Conservation (phyloP, 2,113 vertebrate species). For the Dasyornis broadbenti region DNA sequence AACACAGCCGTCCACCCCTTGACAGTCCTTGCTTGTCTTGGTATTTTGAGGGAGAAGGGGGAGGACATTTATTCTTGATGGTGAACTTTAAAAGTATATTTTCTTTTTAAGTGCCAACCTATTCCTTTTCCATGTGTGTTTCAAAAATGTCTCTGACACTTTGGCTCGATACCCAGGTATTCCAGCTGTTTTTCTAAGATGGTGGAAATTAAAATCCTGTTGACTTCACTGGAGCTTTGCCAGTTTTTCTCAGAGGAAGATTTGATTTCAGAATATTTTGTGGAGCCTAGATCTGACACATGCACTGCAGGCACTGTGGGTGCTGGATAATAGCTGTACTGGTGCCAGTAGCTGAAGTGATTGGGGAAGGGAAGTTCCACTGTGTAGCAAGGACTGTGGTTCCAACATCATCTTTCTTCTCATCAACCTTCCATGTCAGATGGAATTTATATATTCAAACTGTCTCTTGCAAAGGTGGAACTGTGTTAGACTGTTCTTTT, state of each 20-base stretch:
- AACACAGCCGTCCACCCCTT: not conserved
- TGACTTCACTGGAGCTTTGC: slow-evolving; percentile 48
- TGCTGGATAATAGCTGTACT: not conserved
- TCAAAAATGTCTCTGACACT: slow-evolving; percentile 54
- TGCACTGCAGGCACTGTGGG: not conserved
- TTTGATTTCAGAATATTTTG: slow-evolving; percentile 38
- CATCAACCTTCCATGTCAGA: not conserved
- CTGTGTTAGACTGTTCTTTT: not conserved
- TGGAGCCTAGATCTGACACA: not conserved
- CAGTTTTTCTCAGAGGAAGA: slow-evolving; percentile 45
- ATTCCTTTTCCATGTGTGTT: slow-evolving; percentile 36
- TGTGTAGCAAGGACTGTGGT: not conserved
- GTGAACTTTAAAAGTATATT: slow-evolving; percentile 49
- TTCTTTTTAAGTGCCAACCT: slow-evolving; percentile 46
- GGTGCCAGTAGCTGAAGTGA: not conserved
- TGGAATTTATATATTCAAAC: not conserved
- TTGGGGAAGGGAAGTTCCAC: not conserved
- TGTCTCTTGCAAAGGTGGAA: not conserved
- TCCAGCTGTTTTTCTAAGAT: slow-evolving; percentile 62
- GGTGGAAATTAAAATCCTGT: slow-evolving; percentile 61
- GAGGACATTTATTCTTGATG: not conserved
- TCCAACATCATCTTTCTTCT: not conserved
- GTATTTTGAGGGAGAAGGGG: not conserved
- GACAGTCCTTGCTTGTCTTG: slow-evolving; percentile 18
- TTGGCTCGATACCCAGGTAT: slow-evolving; percentile 48